Percentiles rank a stretch among this genome's conserved stretches.
phyloP scores from a whole-genome alignment of 2,888 invertebrate species.

The Mythimna lalbum region DNA sequence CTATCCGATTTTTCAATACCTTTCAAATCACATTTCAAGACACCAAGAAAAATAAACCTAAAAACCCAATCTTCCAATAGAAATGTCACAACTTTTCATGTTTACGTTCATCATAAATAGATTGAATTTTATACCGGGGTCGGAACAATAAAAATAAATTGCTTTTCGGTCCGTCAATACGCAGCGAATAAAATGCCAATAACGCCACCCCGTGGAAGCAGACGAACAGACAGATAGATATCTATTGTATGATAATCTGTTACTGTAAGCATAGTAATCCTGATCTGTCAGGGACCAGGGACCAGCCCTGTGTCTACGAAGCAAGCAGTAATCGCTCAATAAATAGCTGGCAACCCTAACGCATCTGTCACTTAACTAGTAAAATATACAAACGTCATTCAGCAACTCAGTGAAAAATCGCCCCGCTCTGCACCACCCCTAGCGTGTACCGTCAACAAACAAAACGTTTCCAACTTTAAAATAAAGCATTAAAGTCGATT shows the following conservation, averaged over 20 bases:
- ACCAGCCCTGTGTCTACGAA: slow-evolving; percentile 81
- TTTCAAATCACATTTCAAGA: slow-evolving; percentile 2
- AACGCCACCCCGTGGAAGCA: slow-evolving; percentile 63
- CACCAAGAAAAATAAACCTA: slow-evolving; percentile 29
- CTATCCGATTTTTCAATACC: not conserved
- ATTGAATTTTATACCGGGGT: slow-evolving; percentile 84
- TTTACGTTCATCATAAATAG: slow-evolving; percentile 83
- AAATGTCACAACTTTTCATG: slow-evolving; percentile 68
- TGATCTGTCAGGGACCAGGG: slow-evolving; percentile 81
- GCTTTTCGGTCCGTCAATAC: slow-evolving; percentile 65
- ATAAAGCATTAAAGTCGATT: slow-evolving; percentile 72
- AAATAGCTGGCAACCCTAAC: slow-evolving; percentile 89
- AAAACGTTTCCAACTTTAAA: slow-evolving; percentile 62
- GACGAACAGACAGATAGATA: slow-evolving; percentile 17
- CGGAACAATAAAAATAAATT: slow-evolving; percentile 69
- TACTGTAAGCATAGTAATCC: slow-evolving; percentile 80
- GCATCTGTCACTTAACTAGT: slow-evolving; percentile 90
- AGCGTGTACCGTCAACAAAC: slow-evolving; percentile 59
- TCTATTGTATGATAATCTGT: slow-evolving; percentile 75
- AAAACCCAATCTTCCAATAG: slow-evolving; percentile 53
- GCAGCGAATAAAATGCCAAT: slow-evolving; percentile 81
- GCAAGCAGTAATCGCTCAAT: slow-evolving; percentile 88
- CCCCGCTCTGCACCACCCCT: slow-evolving; percentile 82
- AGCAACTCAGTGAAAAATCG: slow-evolving; percentile 88
- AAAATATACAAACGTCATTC: slow-evolving; percentile 90